Conservation (phyloP, 2,797 vertebrate species). For the Enteromius viviparus region DNA sequence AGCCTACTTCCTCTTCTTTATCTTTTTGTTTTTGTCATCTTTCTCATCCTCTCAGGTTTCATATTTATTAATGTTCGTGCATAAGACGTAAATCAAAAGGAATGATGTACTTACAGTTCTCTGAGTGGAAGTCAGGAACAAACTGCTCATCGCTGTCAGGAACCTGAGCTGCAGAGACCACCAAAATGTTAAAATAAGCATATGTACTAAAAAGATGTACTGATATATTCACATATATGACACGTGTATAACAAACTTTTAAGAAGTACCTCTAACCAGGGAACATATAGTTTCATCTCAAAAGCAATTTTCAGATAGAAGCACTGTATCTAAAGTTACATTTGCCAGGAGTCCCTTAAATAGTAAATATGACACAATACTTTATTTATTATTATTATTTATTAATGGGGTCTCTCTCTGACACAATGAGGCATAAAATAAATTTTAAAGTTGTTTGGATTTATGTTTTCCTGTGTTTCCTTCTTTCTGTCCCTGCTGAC, state of each 20-base stretch:
- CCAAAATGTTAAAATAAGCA: conserved; percentile 13
- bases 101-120: conserved; percentile 89
- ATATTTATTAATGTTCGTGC: conserved; percentile 6
- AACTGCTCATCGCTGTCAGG: conserved; percentile 97
- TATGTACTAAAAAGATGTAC: conserved; percentile 13
- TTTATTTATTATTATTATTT: neutral
- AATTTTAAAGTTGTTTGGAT: conserved; percentile 13
- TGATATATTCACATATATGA: neutral
- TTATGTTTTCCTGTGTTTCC: conserved; percentile 29
- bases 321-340: neutral
- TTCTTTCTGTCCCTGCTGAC: conserved; percentile 6
- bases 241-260: neutral
- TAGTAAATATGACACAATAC: neutral
- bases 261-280: neutral
- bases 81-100: conserved; percentile 29
- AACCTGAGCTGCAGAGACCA: conserved; percentile 89
- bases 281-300: neutral
- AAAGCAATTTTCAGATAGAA: neutral
- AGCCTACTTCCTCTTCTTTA: conserved; percentile 45
- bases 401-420: neutral
- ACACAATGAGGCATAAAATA: neutral
- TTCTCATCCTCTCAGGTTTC: conserved; percentile 21
- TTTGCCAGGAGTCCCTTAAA: neutral
- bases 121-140: conserved; percentile 96
- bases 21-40: conserved; percentile 44